Conservation (phyloP, 1,140 invertebrate genomes). For the Apis mellifera region Amel_HAv3.1 CM009932.2:10724001-10724500, state of each 20-base stretch:
- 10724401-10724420: neutral
- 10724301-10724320: constrained; percentile 9
- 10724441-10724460: constrained; percentile 38
- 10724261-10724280: constrained; percentile 62
- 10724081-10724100: no score
- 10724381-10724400: constrained; percentile 60
- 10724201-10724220: constrained; percentile 58
- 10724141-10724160: neutral
- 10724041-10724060: neutral
- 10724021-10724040: no score
- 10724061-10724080: neutral
- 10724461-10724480: neutral
- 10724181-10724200: constrained; percentile 54
- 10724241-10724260: constrained; percentile 57
- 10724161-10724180: neutral
- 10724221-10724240: constrained; percentile 59
- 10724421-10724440: constrained; percentile 45
- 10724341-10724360: constrained; percentile 67
- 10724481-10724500: constrained; percentile 35
- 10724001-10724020: no score
- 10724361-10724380: constrained; percentile 73
- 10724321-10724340: constrained; percentile 32
- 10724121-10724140: neutral
- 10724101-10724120: neutral
- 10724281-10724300: constrained; percentile 40